Evolutionary conservation across 2,888 invertebrate genomes (phyloP), one percentile per base, ranked within the genome.

Genomic region (Callyntrura guangdongensis): DNA sequence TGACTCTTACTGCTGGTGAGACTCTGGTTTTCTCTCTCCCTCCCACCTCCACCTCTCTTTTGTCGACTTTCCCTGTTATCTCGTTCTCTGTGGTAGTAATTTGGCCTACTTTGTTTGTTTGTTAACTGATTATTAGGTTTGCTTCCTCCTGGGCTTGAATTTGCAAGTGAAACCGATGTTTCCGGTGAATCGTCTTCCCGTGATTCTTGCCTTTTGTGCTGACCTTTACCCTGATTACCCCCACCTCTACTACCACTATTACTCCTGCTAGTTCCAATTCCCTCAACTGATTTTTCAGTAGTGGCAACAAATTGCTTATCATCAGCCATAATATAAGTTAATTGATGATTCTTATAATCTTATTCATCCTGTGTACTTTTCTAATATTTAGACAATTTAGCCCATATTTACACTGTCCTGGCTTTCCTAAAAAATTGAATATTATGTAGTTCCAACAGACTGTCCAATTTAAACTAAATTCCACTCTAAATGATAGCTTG

Each of bases 281-380:
- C 47, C n/a, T 36, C 47, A 17, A n/a, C 49, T 25, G 83, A 49
- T 17, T 83, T 83, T 2, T 83, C 67, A 79, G 77, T 56, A 1
- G 72, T 45, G 47, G 45, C 36, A 47, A n/a, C 47, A 49, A 53
- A n/a, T 1, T 17, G 14, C 22, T 79, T 87, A 9, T 87, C 87
- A 87, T 87, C 87, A 17, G 87, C 87, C 87, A 87, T 87, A 87
- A 87, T 87, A 87, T 20, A 47, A 45, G 47, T 6, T 2, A 47
- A 6, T 47, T n/a, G 8, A n/a, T n/a, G n/a, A n/a, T n/a, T n/a
- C n/a, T n/a, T n/a, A n/a, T n/a, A n/a, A n/a, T n/a, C n/a, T n/a
- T n/a, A n/a, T n/a, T n/a, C n/a, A n/a, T n/a, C n/a, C n/a, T n/a
- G n/a, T n/a, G n/a, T n/a, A n/a, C n/a, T n/a, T n/a, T n/a, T n/a